Base-by-base conservation (phyloP, 2,113 vertebrate species). In the Lepisosteus osseus region DNA sequence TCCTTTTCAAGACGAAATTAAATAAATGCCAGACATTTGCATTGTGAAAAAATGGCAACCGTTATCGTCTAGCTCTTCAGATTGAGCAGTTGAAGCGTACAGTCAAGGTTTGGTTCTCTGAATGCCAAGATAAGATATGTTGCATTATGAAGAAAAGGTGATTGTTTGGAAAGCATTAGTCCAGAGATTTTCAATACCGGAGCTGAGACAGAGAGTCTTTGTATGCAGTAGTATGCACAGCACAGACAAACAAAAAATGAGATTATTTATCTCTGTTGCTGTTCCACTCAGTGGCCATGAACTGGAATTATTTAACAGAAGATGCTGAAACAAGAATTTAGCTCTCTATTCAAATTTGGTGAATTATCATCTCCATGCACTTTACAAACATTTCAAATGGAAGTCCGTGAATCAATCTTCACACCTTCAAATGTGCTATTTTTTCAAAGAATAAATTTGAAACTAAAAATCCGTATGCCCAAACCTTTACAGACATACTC, bases 61-160 rank as follows among this genome's bases (percentile, higher is more conserved):
- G 29, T 29, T 29, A 29, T 29, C 29, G 2, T 29, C 29, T 29
- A 45, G 6, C 15, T 15, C 42, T 42, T 17, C 62, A 66, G 1
- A 62, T 9, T 63, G 56, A 59, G 13, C 9, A 54, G 44, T 56
- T 41, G 7, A 57, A 13, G 54, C 15, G 17, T 61, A 51, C 9
- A 42, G 14, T 41, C 62, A 15, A 41, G 12, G 5, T 17, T 2
- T 72, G 51, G 57, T 56, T 57, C 41, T 72, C 14, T 13, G 54
- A 61, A 43, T 29, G 54, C 13, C 45, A 9, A 59, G 71, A 67
- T 59, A 72, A 72, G 54, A 66, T 8, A 11, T 40, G 63, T 66
- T 40, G 41, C 59, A 13, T 44, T 5, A 0, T 41, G 41, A 9
- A 43, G 1, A n/a, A 15, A 43, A 6, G 13, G 17, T n/a, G 9